Percentiles rank a stretch among this genome's conserved stretches.
These are phyloP conservation scores for Drosophila ananassae DNA, from an alignment of 1,140 invertebrate genomes.

Conservation along the genomic window DNA sequence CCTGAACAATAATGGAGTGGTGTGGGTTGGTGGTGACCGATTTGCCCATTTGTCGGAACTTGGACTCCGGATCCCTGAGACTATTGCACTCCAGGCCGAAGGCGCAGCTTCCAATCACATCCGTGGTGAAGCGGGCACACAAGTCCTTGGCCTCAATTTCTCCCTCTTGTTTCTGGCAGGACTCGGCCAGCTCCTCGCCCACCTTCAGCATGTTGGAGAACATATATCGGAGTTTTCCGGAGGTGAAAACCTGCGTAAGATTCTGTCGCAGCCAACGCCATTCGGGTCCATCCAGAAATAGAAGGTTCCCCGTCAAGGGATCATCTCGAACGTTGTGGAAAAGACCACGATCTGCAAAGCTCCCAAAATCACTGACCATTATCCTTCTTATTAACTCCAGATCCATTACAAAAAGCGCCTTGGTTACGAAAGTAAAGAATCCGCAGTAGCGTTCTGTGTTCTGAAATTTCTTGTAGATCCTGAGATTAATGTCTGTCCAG, in stretches of 20 bases:
- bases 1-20: conserved; percentile 28
- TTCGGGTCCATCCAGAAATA: conserved; percentile 85
- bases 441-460: conserved; percentile 49
- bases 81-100: conserved; percentile 87
- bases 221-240: conserved; percentile 87
- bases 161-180: conserved; percentile 25
- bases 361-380: conserved; percentile 86
- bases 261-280: conserved; percentile 87
- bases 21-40: conserved; percentile 26
- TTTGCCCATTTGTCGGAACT: conserved; percentile 83
- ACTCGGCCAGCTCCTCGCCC: conserved; percentile 54
- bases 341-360: conserved; percentile 85
- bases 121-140: conserved; percentile 86
- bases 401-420: conserved; percentile 67
- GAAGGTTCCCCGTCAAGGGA: conserved; percentile 85
- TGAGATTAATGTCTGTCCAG: conserved; percentile 64
- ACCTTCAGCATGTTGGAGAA: conserved; percentile 85
- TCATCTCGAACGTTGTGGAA: conserved; percentile 84
- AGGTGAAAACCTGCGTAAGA: conserved; percentile 87
- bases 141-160: conserved; percentile 83
- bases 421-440: conserved; percentile 60
- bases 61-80: conserved; percentile 84
- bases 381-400: conserved; percentile 85
- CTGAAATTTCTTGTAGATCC: conserved; percentile 57
- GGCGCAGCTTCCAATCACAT: conserved; percentile 86